Percentiles rank a stretch among this genome's conserved stretches.
These are phyloP conservation scores for Puffinus mauretanicus DNA, from an alignment of 2,113 vertebrate genomes.

Conservation along the genomic window DNA sequence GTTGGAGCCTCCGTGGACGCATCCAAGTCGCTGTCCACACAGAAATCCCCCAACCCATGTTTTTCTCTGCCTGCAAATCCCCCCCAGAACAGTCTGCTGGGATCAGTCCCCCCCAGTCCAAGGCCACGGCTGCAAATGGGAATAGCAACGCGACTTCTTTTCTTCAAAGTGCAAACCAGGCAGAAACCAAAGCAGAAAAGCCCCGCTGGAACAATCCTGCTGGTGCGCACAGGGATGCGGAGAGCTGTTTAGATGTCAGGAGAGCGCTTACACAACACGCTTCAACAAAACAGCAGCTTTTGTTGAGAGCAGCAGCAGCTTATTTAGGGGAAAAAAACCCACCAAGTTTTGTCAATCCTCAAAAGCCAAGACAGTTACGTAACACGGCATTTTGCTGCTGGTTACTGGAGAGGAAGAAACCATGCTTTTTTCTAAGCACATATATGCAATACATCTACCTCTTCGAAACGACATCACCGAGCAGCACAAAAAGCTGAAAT, in stretches of 20 bases:
- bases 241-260: background rate
- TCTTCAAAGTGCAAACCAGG: background rate
- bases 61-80: background rate
- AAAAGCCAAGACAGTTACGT: background rate
- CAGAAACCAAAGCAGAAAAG: background rate
- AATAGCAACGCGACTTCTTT: background rate
- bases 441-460: conserved; percentile 49
- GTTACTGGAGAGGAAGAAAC: background rate
- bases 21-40: background rate
- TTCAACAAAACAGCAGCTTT: background rate
- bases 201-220: background rate
- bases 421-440: conserved; percentile 46
- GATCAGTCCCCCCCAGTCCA: background rate
- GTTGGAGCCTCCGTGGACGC: fast-evolving
- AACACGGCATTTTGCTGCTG: background rate
- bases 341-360: background rate
- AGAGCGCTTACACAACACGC: background rate
- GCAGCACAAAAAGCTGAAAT: conserved; percentile 70
- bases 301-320: background rate
- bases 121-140: background rate
- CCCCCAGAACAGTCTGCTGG: background rate
- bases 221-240: background rate
- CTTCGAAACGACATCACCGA: conserved; percentile 48
- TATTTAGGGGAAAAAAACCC: background rate
- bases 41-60: background rate